Percentiles rank a stretch among this genome's conserved stretches.
Conservation (phyloP, 92 coral and sea anemone genomes). For the Anthopleura xanthogrammica region DNA sequence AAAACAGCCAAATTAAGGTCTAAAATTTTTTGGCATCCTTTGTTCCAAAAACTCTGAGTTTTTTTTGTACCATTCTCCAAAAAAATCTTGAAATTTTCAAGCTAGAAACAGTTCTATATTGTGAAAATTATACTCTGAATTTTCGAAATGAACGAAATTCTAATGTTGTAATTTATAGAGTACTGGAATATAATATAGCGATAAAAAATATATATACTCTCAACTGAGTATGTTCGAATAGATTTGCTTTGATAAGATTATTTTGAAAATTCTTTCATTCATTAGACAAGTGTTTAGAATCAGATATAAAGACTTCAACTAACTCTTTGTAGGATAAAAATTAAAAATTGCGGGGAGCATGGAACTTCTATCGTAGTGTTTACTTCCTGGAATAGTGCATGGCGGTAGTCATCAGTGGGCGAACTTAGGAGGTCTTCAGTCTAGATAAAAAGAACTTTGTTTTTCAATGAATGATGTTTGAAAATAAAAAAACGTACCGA, state of each 20-base stretch:
- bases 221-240: background rate
- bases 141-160: no score
- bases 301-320: background rate
- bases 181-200: background rate
- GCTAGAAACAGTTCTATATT: background rate
- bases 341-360: background rate
- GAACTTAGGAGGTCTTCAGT: background rate
- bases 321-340: background rate
- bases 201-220: background rate
- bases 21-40: no score
- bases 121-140: no score
- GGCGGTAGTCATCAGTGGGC: background rate
- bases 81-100: background rate
- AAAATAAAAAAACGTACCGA: no score
- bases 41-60: no score
- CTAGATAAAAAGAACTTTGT: background rate
- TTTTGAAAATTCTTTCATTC: background rate
- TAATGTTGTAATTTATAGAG: no score
- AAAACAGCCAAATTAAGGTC: no score
- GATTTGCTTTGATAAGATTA: background rate
- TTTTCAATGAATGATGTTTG: background rate
- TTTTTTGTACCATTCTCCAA: background rate
- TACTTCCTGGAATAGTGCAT: background rate
- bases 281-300: background rate
- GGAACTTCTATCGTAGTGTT: background rate